phyloP scores from a whole-genome alignment of 2,113 vertebrate species.

The Desmodus rotundus region DNA sequence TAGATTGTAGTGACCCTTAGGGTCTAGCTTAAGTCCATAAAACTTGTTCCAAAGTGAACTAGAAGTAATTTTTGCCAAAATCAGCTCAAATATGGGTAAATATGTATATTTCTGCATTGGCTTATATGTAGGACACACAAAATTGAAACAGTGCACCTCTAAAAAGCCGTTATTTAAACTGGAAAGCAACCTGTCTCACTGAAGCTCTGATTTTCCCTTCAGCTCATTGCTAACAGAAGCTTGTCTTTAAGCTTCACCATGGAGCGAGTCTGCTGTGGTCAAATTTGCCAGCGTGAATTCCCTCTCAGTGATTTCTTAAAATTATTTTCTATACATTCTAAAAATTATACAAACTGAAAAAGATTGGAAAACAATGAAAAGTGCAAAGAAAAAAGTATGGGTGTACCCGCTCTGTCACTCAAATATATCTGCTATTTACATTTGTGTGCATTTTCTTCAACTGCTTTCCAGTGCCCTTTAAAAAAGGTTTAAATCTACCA shows the following conservation, averaged over 20 bases:
- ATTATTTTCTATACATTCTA: neutral
- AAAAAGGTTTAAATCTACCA: constrained; percentile 11
- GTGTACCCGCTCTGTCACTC: neutral
- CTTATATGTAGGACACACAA: neutral
- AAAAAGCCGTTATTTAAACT: neutral
- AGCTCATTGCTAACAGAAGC: neutral
- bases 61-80: constrained; percentile 38
- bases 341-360: neutral
- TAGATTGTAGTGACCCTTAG: neutral
- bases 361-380: neutral
- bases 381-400: neutral
- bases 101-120: neutral
- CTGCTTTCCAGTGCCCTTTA: neutral
- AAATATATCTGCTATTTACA: neutral
- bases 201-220: neutral
- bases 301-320: neutral
- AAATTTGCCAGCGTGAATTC: neutral
- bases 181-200: neutral
- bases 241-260: neutral
- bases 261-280: neutral
- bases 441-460: neutral
- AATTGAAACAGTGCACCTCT: neutral
- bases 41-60: constrained; percentile 7
- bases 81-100: constrained; percentile 30
- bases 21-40: neutral